Conservation (phyloP, 2,113 vertebrate species). For the Neodon shergylaensis region DNA sequence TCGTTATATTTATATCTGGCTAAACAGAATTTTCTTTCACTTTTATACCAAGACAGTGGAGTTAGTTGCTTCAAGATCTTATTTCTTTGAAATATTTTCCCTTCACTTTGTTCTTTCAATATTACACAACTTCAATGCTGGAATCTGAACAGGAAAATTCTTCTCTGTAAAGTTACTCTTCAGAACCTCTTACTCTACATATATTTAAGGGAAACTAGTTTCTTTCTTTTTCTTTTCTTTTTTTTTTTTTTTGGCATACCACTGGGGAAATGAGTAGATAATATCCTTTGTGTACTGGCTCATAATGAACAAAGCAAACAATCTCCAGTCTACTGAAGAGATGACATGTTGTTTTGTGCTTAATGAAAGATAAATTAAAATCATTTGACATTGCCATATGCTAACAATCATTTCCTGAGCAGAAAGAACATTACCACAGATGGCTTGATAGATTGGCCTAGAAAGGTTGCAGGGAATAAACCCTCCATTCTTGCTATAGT, state of each 20-base stretch:
- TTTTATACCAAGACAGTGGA: background rate
- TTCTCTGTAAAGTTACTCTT: background rate
- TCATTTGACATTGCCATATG: constrained; percentile 74
- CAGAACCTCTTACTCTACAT: background rate
- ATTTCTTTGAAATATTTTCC: background rate
- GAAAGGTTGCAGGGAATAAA: constrained; percentile 65
- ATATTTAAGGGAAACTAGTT: background rate
- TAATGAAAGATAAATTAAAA: constrained; percentile 74
- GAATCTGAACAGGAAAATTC: background rate
- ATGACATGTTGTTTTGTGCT: constrained; percentile 60
- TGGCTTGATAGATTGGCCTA: constrained; percentile 52
- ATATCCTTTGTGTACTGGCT: constrained; percentile 45
- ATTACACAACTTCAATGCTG: background rate
- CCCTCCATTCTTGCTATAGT: background rate
- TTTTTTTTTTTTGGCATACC: background rate
- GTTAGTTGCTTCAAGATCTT: background rate
- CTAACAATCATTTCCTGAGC: constrained; percentile 76
- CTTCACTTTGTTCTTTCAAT: background rate
- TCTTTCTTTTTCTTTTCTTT: background rate
- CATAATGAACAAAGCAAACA: constrained; percentile 60
- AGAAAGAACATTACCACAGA: constrained; percentile 70
- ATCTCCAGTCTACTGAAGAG: constrained; percentile 62
- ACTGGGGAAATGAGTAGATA: background rate
- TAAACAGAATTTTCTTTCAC: background rate
- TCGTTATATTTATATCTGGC: background rate